Conservation (phyloP, 1,140 invertebrate genomes). For the Drosophila seguyi region DNA sequence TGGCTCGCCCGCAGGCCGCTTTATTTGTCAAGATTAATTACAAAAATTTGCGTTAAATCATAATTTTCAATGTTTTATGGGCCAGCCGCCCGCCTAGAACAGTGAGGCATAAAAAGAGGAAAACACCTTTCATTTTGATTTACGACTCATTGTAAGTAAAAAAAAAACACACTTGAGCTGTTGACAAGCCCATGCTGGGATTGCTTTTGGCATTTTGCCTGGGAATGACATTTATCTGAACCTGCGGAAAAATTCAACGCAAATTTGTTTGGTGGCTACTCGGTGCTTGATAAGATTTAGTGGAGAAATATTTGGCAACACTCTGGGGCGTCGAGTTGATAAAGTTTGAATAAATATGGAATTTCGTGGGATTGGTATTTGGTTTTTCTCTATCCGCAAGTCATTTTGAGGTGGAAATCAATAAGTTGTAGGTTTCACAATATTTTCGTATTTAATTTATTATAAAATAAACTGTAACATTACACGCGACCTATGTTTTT, state of each 20-base stretch:
- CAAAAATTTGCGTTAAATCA: constrained; percentile 83
- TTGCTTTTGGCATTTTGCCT: constrained; percentile 57
- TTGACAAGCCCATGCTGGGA: constrained; percentile 72
- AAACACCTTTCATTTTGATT: constrained; percentile 60
- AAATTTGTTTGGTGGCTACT: constrained; percentile 22
- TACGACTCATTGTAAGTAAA: constrained; percentile 53
- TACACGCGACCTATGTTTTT: neutral
- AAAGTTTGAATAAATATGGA: neutral
- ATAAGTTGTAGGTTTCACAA: neutral
- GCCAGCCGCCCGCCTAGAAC: constrained; percentile 43
- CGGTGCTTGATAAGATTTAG: constrained; percentile 33
- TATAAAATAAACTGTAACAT: neutral
- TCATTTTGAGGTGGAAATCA: neutral
- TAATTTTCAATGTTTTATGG: constrained; percentile 79
- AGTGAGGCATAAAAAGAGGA: neutral
- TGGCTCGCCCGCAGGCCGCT: constrained; percentile 47
- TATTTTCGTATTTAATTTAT: neutral
- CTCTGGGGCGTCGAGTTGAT: constrained; percentile 17
- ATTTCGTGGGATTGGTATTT: constrained; percentile 21
- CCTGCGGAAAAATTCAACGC: constrained; percentile 36
- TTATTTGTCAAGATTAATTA: constrained; percentile 84
- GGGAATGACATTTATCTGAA: constrained; percentile 70
- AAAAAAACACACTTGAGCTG: constrained; percentile 20
- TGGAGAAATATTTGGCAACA: constrained; percentile 20
- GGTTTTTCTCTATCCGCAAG: neutral